These are phyloP conservation scores for Andricus curvator DNA, from an alignment of 2,888 invertebrate genomes.

Conservation along the genomic window DNA sequence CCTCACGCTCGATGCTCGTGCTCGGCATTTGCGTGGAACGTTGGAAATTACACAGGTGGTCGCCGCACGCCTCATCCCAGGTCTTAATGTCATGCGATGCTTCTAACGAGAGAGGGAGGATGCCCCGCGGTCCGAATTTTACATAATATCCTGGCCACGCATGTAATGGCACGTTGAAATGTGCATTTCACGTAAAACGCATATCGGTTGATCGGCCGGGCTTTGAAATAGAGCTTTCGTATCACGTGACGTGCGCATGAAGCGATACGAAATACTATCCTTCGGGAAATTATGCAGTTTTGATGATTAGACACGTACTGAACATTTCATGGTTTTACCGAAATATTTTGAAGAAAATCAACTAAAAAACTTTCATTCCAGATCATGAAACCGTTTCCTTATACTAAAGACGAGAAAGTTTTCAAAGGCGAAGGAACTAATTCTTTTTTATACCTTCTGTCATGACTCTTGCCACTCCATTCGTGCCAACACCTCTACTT, in stretches of 20 bases:
- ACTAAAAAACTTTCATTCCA: neutral
- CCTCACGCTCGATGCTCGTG: conserved; percentile 55
- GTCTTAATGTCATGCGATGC: conserved; percentile 47
- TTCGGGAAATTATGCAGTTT: neutral
- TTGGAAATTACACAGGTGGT: conserved; percentile 57
- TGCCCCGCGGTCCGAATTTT: conserved; percentile 54
- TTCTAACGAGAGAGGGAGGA: conserved; percentile 44
- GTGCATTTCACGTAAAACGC: conserved; percentile 55
- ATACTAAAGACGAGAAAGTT: too few relatives aligned
- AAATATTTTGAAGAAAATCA: neutral
- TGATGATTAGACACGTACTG: conserved; percentile 11
- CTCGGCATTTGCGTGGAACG: conserved; percentile 56
- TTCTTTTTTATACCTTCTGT: too few relatives aligned
- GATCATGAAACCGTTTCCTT: too few relatives aligned
- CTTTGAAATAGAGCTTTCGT: conserved; percentile 45
- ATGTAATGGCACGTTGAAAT: conserved; percentile 56
- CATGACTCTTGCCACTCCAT: too few relatives aligned
- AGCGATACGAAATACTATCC: conserved; percentile 27
- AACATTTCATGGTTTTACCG: neutral
- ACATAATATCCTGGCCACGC: conserved; percentile 57
- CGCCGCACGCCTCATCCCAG: conserved; percentile 17
- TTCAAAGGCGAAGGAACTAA: too few relatives aligned
- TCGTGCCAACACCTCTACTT: too few relatives aligned
- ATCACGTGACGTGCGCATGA: conserved; percentile 11
- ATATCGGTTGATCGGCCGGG: conserved; percentile 51